Conservation (phyloP, 2,113 vertebrate genomes). For the Petroica traversi region DNA sequence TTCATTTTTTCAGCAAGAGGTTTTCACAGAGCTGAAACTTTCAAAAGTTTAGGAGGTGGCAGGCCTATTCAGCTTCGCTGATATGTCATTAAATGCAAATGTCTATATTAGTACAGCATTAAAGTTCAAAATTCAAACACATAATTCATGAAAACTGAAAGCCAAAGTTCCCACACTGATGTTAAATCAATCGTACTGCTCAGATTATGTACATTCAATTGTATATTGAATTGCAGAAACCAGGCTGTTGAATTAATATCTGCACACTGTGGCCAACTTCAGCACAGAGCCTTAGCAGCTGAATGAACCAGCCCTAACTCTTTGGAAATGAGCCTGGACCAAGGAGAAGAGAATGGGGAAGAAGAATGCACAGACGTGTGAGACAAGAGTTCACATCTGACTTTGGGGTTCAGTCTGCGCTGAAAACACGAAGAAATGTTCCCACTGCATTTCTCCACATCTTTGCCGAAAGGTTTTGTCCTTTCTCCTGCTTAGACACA, state of each 20-base stretch:
- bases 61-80: not conserved
- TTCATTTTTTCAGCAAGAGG: not conserved
- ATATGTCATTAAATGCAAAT: conserved; percentile 25
- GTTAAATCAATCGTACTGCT: conserved; percentile 20
- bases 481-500: not conserved
- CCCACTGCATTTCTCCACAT: not conserved
- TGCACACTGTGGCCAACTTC: not conserved
- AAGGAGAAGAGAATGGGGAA: not conserved
- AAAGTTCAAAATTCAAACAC: conserved; percentile 31
- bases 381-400: not conserved
- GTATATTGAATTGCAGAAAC: not conserved
- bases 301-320: not conserved
- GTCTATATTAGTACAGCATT: not conserved
- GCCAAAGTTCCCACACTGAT: not conserved
- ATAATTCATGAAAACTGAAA: conserved; percentile 27
- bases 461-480: not conserved
- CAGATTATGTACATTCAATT: not conserved
- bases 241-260: not conserved
- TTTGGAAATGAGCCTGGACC: not conserved
- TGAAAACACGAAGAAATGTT: not conserved
- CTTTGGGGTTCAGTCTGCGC: not conserved
- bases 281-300: not conserved
- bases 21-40: not conserved
- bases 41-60: not conserved
- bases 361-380: not conserved